Evolutionary conservation across 2,113 vertebrate species (phyloP).

Genomic region (Macrotus californicus): DNA sequence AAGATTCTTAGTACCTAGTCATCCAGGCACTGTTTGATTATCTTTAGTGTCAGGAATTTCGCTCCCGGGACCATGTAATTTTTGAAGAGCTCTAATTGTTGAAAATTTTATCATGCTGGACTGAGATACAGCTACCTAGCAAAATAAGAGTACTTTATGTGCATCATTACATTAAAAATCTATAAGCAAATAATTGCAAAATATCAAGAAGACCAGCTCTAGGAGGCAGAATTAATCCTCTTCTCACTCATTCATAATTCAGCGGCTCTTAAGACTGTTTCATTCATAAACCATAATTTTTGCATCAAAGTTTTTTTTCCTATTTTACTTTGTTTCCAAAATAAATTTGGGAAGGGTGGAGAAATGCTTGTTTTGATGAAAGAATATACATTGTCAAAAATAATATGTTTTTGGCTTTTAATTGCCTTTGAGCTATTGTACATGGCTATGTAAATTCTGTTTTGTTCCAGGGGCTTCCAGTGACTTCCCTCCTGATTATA

Average conservation of each 20-base stretch:
- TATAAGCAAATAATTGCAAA: conserved; percentile 11
- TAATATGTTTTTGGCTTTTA: background rate
- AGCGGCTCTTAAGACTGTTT: background rate
- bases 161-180: conserved; percentile 18
- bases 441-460: background rate
- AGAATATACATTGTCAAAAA: background rate
- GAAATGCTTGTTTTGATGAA: background rate
- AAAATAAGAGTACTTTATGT: conserved; percentile 37
- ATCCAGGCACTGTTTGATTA: conserved; percentile 14
- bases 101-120: conserved; percentile 31
- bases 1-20: conserved; percentile 8
- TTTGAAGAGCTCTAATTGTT: conserved; percentile 51
- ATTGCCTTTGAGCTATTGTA: background rate
- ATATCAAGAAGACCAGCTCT: background rate
- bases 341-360: background rate
- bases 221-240: background rate
- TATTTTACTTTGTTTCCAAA: background rate
- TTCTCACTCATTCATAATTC: background rate
- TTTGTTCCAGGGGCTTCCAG: background rate
- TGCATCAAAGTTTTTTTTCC: background rate
- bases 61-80: background rate
- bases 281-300: background rate
- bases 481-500: background rate
- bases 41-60: conserved; percentile 16
- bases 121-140: conserved; percentile 2